Evolutionary conservation across 1,140 invertebrate species (phyloP), one percentile per base, ranked within the genome.

Genomic region (Nomia melanderi): DNA sequence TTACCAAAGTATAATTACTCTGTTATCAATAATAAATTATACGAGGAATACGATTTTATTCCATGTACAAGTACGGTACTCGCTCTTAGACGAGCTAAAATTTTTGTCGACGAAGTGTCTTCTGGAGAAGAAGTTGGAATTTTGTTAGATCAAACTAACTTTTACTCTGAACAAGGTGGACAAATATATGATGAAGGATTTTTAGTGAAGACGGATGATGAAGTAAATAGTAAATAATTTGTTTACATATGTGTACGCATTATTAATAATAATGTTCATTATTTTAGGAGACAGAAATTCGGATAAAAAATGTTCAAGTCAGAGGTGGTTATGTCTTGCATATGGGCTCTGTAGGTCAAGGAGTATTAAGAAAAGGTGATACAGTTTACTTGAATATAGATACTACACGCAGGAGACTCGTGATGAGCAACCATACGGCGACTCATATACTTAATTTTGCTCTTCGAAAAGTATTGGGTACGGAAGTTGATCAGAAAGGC

Each of bases 401-500:
- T 92, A 95, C 95, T 66, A 93, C 95, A 82, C 94, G 98, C 75
- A 93, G 98, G 88, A 94, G 96, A 83, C 91, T 97, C 8, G 94
- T 99, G 29, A 99, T 99, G 99, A 99, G 97, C 87, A 99, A 99
- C 93, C 99, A 99, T 88, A 99, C 99, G 29, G 99, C 97, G 31
- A 99, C 99, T 1, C 99, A 99, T 92, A 95, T 98, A 60, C 93
- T 99, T 0, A 99, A 99, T 93, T 98, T 96, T 93, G 98, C 97
- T 33, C 93, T 99, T 50, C 94, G 98, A 64, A 95, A 95, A 90
- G 97, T 99, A 60, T 92, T 99, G 25, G 96, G 96, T 12, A 95
- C 95, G 78, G 97, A 98, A 86, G 96, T 97, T 54, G 98, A 99
- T 91, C 99, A 99, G 92, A 96, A 96, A 89, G 99, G 99, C 53